Percentiles rank a stretch among this genome's conserved stretches.
phyloP scores from a whole-genome alignment of 2,113 vertebrate genomes.

The Megaceryle torquata region DNA sequence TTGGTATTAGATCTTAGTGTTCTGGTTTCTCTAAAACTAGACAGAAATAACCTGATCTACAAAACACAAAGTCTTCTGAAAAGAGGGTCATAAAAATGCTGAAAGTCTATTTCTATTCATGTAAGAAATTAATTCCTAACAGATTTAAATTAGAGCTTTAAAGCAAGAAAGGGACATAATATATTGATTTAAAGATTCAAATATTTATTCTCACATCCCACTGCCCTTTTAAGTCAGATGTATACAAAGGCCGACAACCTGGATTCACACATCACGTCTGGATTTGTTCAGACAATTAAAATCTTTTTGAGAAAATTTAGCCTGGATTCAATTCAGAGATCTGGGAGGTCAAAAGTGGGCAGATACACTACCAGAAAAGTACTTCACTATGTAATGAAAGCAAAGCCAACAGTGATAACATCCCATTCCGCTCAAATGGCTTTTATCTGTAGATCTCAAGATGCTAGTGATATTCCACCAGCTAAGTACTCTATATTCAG shows the following conservation, averaged over 20 bases:
- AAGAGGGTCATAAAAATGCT: neutral
- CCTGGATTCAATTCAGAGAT: neutral
- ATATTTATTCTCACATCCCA: neutral
- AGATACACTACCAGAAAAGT: neutral
- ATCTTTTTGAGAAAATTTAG: neutral
- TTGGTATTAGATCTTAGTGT: neutral
- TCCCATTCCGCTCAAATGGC: neutral
- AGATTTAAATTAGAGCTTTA: neutral
- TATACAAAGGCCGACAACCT: neutral
- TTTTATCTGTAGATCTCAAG: conserved; percentile 18
- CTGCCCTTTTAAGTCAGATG: neutral
- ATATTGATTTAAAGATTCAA: too few relatives aligned
- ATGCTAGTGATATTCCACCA: neutral
- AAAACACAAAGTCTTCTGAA: neutral
- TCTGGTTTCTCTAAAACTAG: neutral
- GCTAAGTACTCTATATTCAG: neutral
- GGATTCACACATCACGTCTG: neutral
- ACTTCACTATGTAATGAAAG: neutral
- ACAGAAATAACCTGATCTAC: neutral
- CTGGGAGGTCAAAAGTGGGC: neutral
- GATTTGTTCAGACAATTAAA: neutral
- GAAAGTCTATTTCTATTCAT: neutral
- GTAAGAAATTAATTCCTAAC: neutral
- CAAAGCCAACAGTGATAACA: neutral
- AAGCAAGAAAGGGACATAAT: neutral